Evolutionary conservation across 2,888 invertebrate species (phyloP).

Genomic region (Cyaniris semiargus): DNA sequence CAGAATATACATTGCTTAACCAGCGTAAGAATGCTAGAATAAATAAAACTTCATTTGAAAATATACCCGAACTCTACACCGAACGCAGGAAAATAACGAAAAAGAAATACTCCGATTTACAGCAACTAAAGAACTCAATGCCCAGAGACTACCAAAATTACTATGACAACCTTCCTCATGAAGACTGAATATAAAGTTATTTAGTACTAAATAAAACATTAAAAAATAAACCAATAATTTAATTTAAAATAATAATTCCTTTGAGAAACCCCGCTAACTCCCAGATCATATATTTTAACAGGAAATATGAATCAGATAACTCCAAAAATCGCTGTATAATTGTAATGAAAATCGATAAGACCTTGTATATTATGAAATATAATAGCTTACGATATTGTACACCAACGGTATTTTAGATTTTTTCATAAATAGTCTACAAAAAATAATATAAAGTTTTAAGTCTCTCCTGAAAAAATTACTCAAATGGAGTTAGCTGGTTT

Average conservation of each 20-base stretch:
- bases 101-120: conserved; percentile 33
- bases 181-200: conserved; percentile 18
- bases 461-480: conserved; percentile 31
- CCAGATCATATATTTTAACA: conserved; percentile 29
- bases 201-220: conserved; percentile 4
- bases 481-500: conserved; percentile 41
- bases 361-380: conserved; percentile 41
- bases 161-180: conserved; percentile 38
- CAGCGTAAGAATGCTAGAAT: conserved; percentile 31
- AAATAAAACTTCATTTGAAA: background rate
- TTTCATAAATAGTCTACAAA: conserved; percentile 27
- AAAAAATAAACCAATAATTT: conserved; percentile 10
- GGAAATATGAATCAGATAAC: conserved; percentile 29
- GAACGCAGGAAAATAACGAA: conserved; percentile 6
- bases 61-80: conserved; percentile 31
- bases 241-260: conserved; percentile 25
- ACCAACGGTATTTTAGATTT: conserved; percentile 29
- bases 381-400: conserved; percentile 47
- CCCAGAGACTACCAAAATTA: conserved; percentile 35
- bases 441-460: conserved; percentile 32
- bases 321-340: conserved; percentile 30
- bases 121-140: conserved; percentile 20
- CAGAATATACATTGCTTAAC: conserved; percentile 33
- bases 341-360: conserved; percentile 27
- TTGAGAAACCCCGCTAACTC: conserved; percentile 30